These are phyloP conservation scores for Cremastinae sp. DNA, from an alignment of 2,888 invertebrate species.

Conservation along the genomic window DNA sequence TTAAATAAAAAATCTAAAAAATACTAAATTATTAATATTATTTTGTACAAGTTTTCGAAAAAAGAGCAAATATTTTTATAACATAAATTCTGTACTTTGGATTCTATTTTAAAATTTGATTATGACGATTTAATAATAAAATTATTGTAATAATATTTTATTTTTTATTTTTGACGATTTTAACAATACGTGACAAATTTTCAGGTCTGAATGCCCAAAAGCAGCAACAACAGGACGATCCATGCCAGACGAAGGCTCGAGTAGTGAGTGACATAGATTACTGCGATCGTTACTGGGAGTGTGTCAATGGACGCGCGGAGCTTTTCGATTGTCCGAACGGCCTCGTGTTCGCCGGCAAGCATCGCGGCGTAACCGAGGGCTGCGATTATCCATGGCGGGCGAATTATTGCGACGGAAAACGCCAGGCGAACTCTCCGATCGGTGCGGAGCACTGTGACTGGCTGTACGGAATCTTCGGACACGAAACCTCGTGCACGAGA, in stretches of 20 bases:
- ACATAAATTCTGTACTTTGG: no score
- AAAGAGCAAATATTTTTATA: no score
- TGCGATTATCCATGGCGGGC: conserved; percentile 95
- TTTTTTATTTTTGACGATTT: no score
- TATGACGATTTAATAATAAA: background rate
- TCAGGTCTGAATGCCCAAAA: conserved; percentile 74
- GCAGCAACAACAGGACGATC: conserved; percentile 85
- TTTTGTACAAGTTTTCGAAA: no score
- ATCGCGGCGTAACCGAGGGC: conserved; percentile 92
- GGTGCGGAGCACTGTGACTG: conserved; percentile 94
- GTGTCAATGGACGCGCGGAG: conserved; percentile 90
- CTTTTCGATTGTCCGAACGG: conserved; percentile 95
- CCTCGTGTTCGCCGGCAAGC: conserved; percentile 93
- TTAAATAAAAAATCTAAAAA: no score
- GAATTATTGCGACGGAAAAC: conserved; percentile 92
- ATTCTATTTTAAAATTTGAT: no score
- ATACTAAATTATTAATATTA: no score
- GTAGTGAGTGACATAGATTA: conserved; percentile 90
- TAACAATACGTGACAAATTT: no score
- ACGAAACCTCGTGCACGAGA: conserved; percentile 95
- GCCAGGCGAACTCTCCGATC: conserved; percentile 90
- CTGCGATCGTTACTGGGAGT: conserved; percentile 93
- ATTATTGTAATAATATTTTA: background rate
- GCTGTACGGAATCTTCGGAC: conserved; percentile 96
- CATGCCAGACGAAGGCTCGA: conserved; percentile 90